Conservation (phyloP, 2,113 vertebrate genomes). For the Hippocampus abdominalis region DNA sequence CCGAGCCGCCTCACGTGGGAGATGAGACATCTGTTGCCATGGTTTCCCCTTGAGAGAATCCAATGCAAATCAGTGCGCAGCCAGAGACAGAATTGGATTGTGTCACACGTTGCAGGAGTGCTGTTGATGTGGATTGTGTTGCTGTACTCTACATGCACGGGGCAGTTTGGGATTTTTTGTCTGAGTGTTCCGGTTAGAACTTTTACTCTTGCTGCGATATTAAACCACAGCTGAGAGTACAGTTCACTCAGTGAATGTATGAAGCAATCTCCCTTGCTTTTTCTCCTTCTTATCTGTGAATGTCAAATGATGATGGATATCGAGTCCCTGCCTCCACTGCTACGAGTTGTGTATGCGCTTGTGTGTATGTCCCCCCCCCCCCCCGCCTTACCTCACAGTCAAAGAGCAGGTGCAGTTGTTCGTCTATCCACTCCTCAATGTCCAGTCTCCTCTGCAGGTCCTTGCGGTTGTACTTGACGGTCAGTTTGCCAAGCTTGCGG, state of each 20-base stretch:
- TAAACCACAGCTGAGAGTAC: conserved; percentile 21
- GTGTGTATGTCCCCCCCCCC: conserved; percentile 42
- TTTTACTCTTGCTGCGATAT: neutral
- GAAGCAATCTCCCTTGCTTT: conserved; percentile 10
- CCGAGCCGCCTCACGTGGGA: conserved; percentile 37
- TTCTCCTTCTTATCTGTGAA: conserved; percentile 12
- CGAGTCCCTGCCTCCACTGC: conserved; percentile 9
- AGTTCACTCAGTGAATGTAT: conserved; percentile 16
- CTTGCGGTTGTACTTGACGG: conserved; percentile 92
- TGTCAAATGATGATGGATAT: conserved; percentile 30
- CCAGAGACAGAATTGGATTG: conserved; percentile 63
- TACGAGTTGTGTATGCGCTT: neutral
- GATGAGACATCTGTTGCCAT: conserved; percentile 71
- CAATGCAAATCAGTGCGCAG: conserved; percentile 56
- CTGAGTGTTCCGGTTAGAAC: neutral
- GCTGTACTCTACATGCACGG: neutral
- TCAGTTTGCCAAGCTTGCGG: conserved; percentile 87
- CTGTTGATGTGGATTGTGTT: conserved; percentile 27
- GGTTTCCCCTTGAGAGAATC: conserved; percentile 56
- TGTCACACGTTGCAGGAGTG: conserved; percentile 32
- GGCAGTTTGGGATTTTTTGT: neutral
- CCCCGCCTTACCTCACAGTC: conserved; percentile 80
- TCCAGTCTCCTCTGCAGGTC: conserved; percentile 93
- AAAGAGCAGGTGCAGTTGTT: conserved; percentile 88
- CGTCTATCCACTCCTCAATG: conserved; percentile 91